Evolutionary conservation across 2,888 invertebrate species (phyloP).

Genomic region (Andrena haemorrhoa): DNA sequence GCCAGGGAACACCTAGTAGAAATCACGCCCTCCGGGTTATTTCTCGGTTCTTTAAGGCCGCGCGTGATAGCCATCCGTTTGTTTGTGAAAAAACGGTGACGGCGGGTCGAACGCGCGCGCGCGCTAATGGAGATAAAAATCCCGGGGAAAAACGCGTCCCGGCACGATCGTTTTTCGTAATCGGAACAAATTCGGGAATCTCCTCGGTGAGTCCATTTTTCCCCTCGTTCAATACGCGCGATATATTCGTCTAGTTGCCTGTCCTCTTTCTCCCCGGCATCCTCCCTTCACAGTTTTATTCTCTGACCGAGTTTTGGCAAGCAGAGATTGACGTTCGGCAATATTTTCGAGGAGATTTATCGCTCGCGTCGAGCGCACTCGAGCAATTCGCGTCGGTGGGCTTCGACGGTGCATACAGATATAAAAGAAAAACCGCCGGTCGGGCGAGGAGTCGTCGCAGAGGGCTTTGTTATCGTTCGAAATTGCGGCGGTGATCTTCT

Average conservation of each 20-base stretch:
- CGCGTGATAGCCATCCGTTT: no score
- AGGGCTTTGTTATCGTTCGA: conserved; percentile 43
- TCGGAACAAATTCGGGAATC: conserved; percentile 14
- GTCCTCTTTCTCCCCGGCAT: not conserved
- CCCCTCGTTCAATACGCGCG: conserved; percentile 4
- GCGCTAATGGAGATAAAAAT: conserved; percentile 1
- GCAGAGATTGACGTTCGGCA: conserved; percentile 49
- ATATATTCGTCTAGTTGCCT: conserved; percentile 35
- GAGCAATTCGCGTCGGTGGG: conserved; percentile 31
- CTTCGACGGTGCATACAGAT: conserved; percentile 39
- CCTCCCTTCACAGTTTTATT: conserved; percentile 39
- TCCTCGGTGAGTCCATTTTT: not conserved
- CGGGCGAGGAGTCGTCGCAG: conserved; percentile 48
- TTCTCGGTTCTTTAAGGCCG: not conserved
- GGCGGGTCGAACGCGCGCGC: not conserved
- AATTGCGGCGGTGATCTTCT: conserved; percentile 30
- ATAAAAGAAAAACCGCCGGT: conserved; percentile 41
- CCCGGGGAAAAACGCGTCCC: not conserved
- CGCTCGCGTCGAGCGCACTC: conserved; percentile 28
- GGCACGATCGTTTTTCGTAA: conserved; percentile 7
- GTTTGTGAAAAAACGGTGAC: conserved; percentile 9
- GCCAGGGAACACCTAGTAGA: not conserved
- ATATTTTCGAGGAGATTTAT: conserved; percentile 55
- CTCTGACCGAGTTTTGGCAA: conserved; percentile 48
- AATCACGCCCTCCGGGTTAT: conserved; percentile 11